Conservation (phyloP, 2,113 vertebrate genomes). For the Callaeas wilsoni region DNA sequence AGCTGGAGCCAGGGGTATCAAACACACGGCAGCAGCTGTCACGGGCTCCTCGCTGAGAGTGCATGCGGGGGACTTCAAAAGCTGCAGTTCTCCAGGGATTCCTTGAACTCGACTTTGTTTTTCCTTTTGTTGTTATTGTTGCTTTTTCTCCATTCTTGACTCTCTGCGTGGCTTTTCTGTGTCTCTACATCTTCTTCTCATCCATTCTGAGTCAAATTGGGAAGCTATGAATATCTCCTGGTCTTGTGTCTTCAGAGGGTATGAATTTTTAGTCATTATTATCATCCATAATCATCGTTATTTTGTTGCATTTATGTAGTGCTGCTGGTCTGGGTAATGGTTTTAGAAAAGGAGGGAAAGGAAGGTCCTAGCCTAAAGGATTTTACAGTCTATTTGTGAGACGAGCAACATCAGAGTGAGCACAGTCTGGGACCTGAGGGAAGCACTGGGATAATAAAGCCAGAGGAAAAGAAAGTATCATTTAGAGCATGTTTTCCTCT, state of each 20-base stretch:
- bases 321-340: neutral
- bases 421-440: neutral
- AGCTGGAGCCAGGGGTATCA: neutral
- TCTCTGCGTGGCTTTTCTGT: neutral
- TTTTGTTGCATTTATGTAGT: neutral
- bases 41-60: neutral
- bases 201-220: neutral
- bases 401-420: neutral
- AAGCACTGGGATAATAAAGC: neutral
- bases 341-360: neutral
- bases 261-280: constrained; percentile 28
- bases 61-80: constrained; percentile 35
- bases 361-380: neutral
- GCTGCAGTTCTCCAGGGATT: constrained; percentile 36
- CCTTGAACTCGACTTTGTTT: neutral
- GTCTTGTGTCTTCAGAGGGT: neutral
- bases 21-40: constrained; percentile 10
- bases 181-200: neutral
- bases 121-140: constrained; percentile 5
- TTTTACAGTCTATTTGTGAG: neutral
- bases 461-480: neutral
- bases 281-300: neutral
- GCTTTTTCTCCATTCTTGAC: neutral
- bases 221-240: neutral
- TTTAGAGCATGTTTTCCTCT: neutral